phyloP scores from a whole-genome alignment of 2,113 vertebrate genomes.

The Uropsilus gracilis region DNA sequence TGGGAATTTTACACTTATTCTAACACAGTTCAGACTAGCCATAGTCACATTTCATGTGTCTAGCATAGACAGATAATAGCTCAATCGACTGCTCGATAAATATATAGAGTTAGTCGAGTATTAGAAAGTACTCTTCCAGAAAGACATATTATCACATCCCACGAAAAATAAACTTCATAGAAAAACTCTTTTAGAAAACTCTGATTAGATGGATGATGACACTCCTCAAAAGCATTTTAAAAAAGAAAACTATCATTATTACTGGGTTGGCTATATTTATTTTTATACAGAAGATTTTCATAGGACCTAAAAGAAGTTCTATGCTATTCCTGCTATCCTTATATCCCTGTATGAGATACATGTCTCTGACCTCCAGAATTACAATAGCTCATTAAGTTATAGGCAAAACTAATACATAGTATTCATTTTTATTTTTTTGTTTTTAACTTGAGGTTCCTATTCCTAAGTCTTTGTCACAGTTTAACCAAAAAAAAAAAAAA shows the following conservation, averaged over 20 bases:
- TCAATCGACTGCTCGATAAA: no score
- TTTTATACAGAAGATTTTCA: not conserved
- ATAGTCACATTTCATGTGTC: not conserved
- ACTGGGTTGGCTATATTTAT: not conserved
- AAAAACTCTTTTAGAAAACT: no score
- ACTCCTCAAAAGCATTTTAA: no score
- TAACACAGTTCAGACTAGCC: not conserved
- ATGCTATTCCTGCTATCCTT: not conserved
- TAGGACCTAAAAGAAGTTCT: not conserved
- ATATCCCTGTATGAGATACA: not conserved
- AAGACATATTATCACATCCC: not conserved
- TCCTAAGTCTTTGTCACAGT: constrained; percentile 15
- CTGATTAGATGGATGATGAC: no score
- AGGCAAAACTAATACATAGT: not conserved
- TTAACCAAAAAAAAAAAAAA: not conserved
- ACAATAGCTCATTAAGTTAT: constrained; percentile 4
- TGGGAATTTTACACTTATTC: not conserved
- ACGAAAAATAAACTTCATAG: not conserved
- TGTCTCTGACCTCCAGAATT: not conserved
- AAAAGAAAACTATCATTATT: not conserved
- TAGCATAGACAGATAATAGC: rapidly evolving
- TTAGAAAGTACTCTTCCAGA: not conserved
- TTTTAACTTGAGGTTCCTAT: not conserved
- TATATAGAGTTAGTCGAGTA: no score
- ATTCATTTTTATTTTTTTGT: not conserved